phyloP scores from a whole-genome alignment of 2,888 invertebrate genomes.

The Synergus laeviventris region DNA sequence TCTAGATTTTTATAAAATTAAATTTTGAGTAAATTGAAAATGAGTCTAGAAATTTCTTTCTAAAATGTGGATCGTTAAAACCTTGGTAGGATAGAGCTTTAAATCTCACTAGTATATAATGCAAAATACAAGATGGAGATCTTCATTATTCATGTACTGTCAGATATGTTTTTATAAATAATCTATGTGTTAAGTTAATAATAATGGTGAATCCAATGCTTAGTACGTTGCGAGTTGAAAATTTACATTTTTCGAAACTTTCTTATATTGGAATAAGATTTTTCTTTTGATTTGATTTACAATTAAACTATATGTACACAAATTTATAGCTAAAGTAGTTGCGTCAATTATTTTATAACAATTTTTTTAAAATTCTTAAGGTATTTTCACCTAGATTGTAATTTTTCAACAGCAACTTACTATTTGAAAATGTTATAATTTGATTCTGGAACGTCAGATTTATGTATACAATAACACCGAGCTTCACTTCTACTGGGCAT shows the following conservation, averaged over 20 bases:
- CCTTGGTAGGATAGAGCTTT: background rate
- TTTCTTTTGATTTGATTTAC: slow-evolving; percentile 2
- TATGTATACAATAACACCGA: slow-evolving; percentile 32
- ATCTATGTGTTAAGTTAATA: slow-evolving; percentile 13
- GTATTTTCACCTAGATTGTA: background rate
- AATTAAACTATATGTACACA: slow-evolving; percentile 12
- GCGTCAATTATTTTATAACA: slow-evolving; percentile 9
- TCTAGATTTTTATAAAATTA: background rate
- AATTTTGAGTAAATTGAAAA: background rate
- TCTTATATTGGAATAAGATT: background rate
- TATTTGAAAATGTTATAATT: slow-evolving; percentile 18
- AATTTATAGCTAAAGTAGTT: slow-evolving; percentile 26
- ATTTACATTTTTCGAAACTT: background rate
- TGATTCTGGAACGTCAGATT: slow-evolving; percentile 3
- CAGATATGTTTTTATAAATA: slow-evolving; percentile 13
- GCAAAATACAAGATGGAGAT: slow-evolving; percentile 31
- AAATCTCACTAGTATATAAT: slow-evolving; percentile 2
- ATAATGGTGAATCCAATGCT: slow-evolving; percentile 11
- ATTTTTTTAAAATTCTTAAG: background rate
- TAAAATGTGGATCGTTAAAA: background rate
- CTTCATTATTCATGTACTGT: slow-evolving; percentile 21
- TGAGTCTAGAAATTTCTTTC: background rate
- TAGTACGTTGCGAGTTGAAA: slow-evolving; percentile 10
- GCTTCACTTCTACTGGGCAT: slow-evolving; percentile 30
- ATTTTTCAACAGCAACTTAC: slow-evolving; percentile 23